These are phyloP conservation scores for Abrostola triplasia DNA, from an alignment of 2,888 invertebrate genomes.

Conservation along the genomic window DNA sequence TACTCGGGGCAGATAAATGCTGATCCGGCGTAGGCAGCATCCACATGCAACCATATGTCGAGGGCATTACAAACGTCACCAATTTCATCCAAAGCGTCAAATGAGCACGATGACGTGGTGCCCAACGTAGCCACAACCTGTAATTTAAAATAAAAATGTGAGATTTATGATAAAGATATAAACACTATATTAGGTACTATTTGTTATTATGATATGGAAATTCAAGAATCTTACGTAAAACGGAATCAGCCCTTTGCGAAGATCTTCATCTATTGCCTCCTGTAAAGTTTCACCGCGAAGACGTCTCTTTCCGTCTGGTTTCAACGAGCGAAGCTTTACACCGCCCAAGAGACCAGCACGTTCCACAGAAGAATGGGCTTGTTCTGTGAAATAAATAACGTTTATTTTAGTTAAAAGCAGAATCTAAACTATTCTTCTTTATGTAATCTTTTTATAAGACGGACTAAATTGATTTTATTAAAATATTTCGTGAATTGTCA, in stretches of 20 bases:
- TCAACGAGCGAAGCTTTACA: slow-evolving; percentile 92
- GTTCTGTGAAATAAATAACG: slow-evolving; percentile 84
- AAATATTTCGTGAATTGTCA: too few species aligned
- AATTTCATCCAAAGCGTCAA: slow-evolving; percentile 96
- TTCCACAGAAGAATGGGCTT: slow-evolving; percentile 98
- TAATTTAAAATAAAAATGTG: slow-evolving; percentile 31
- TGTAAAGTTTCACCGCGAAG: slow-evolving; percentile 93
- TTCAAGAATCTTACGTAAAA: slow-evolving; percentile 94
- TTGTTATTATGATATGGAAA: not conserved
- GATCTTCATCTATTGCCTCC: slow-evolving; percentile 94
- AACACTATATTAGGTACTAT: not conserved
- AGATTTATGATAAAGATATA: not conserved
- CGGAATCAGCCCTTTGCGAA: slow-evolving; percentile 96
- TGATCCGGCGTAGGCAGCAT: slow-evolving; percentile 98
- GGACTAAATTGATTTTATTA: too few species aligned
- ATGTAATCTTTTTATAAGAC: too few species aligned
- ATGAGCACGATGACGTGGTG: slow-evolving; percentile 98
- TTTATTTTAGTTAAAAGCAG: not conserved
- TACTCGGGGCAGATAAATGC: slow-evolving; percentile 99
- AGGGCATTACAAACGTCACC: slow-evolving; percentile 95
- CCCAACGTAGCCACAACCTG: slow-evolving; percentile 96
- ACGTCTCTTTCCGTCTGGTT: slow-evolving; percentile 91
- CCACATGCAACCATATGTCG: slow-evolving; percentile 97
- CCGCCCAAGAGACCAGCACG: slow-evolving; percentile 96
- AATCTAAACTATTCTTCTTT: too few species aligned